phyloP scores from a whole-genome alignment of 2,888 invertebrate species.

The Caenorhabditis drosophilae region DNA sequence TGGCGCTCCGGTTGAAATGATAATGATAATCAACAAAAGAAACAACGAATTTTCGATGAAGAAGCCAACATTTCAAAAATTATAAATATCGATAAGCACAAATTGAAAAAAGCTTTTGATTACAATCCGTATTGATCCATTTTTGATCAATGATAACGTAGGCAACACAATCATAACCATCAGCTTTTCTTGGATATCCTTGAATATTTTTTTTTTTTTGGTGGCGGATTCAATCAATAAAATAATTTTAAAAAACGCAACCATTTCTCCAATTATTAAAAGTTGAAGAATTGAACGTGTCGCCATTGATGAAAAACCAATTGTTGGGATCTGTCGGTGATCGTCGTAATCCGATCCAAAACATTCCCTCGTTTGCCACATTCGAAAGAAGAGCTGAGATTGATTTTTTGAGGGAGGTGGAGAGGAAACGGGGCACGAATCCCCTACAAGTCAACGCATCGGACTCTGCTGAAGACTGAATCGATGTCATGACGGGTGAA shows the following conservation, averaged over 20 bases:
- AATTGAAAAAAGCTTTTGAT: constrained; percentile 18
- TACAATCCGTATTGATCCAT: constrained; percentile 37
- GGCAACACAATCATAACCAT: constrained; percentile 35
- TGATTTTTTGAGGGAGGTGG: too few species aligned
- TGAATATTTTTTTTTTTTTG: neutral
- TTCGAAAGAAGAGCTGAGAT: neutral
- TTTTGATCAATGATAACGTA: constrained; percentile 15
- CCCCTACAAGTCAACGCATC: neutral
- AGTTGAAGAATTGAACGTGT: neutral
- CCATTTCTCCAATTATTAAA: constrained; percentile 2
- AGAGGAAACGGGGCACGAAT: too few species aligned
- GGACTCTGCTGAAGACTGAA: neutral
- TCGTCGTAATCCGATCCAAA: constrained; percentile 25
- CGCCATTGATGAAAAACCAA: constrained; percentile 29
- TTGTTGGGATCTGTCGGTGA: constrained; percentile 8
- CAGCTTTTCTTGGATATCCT: constrained; percentile 27
- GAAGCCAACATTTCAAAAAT: too few species aligned
- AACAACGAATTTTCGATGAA: too few species aligned
- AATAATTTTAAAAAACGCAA: too few species aligned
- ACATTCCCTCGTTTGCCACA: constrained; percentile 15
- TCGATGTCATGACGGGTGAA: constrained; percentile 1
- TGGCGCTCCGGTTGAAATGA: too few species aligned
- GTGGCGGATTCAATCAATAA: neutral
- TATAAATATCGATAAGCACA: constrained; percentile 23
- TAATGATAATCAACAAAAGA: too few species aligned